Evolutionary conservation across 2,888 invertebrate genomes (phyloP), one percentile per base, ranked within the genome.

Genomic region (Patella ulyssiponensis): DNA sequence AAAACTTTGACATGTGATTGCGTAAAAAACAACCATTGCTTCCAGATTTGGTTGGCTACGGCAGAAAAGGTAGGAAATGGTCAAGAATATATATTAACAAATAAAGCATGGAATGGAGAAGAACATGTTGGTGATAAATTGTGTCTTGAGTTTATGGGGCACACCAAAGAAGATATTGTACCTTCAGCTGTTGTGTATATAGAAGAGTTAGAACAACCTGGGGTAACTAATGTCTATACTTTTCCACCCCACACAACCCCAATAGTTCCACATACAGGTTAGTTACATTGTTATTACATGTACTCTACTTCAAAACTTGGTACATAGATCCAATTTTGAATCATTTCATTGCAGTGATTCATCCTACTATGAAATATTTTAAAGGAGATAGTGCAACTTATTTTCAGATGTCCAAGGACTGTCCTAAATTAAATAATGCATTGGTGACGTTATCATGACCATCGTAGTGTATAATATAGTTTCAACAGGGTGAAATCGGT

Each of bases 241-340:
- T 64, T 64, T 20, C 64, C 64, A n/a, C 64, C 64, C n/a, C 64
- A 64, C 14, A 64, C 64, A 20, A 64, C 64, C n/a, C 64, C 64
- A 17, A 20, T 64, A 2, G n/a, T 64, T 12, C 64, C 64, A 64
- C n/a, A n/a, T 64, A 64, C 17, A 64, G 64, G 64, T 64, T n/a
- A 64, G 64, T 20, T 64, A 7, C 17, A 12, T 20, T 27, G 27
- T 27, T 27, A 27, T 27, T n/a, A 27, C 27, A 27, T 27, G 27
- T 27, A 27, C 27, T 27, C 27, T 27, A 27, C 27, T 27, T 27
- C 27, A 27, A 27, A 27, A 27, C 27, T 27, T 27, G 27, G 27
- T 27, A 27, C 27, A 27, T 27, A 27, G 27, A 27, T 27, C 27
- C 27, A 27, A 27, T 27, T 27, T 27, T 27, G 27, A 27, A 27